These are phyloP conservation scores for Theristicus caerulescens DNA, from an alignment of 2,113 vertebrate genomes.

Conservation along the genomic window DNA sequence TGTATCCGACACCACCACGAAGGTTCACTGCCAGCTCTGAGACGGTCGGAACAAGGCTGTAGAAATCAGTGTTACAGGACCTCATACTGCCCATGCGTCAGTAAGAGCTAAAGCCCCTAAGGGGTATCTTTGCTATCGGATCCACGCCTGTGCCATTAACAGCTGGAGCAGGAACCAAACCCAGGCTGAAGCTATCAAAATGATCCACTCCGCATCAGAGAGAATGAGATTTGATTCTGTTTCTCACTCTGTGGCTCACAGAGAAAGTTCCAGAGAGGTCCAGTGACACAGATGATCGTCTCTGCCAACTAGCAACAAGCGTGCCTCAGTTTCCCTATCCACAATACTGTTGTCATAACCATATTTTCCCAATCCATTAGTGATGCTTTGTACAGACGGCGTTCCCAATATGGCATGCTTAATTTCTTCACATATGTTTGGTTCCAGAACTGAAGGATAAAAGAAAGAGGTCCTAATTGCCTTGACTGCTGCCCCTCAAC, in stretches of 20 bases:
- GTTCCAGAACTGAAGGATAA: slow-evolving; percentile 77
- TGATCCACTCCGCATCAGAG: neutral
- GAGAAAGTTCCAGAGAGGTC: neutral
- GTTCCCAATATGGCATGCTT: neutral
- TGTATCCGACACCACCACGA: slow-evolving; percentile 69
- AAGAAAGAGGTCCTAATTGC: slow-evolving; percentile 65
- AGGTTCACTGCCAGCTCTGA: neutral
- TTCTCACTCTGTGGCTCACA: neutral
- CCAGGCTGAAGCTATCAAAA: neutral
- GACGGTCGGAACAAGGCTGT: neutral
- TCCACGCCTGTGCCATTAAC: neutral
- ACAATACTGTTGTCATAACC: neutral
- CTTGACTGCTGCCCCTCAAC: slow-evolving; percentile 66
- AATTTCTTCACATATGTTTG: slow-evolving; percentile 37
- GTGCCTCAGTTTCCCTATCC: neutral
- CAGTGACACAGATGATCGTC: neutral
- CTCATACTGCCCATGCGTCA: neutral
- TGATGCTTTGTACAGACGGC: neutral
- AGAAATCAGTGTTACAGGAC: too few species aligned
- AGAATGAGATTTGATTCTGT: neutral
- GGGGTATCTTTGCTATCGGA: neutral
- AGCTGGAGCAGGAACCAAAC: neutral
- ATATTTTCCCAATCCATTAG: neutral
- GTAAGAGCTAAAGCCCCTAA: neutral
- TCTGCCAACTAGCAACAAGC: neutral